Percentiles rank a stretch among this genome's conserved stretches.
These are phyloP conservation scores for Atherix ibis DNA, from an alignment of 2,888 invertebrate species.

Conservation along the genomic window DNA sequence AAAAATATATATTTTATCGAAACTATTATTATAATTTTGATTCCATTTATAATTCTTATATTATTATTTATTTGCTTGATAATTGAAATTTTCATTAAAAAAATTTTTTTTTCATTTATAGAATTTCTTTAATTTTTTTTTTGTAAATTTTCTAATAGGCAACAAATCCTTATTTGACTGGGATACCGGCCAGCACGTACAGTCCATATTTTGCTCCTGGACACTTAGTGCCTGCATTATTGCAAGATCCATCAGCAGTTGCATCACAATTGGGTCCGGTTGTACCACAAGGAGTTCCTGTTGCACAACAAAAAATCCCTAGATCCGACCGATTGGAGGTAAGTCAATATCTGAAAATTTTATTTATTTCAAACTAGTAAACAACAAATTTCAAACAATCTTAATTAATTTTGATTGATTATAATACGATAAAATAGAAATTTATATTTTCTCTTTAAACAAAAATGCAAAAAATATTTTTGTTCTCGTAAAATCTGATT, in stretches of 20 bases:
- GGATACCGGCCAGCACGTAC: conserved; percentile 81
- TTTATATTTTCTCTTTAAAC: background rate
- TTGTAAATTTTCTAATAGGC: conserved; percentile 40
- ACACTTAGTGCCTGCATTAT: conserved; percentile 77
- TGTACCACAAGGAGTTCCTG: conserved; percentile 71
- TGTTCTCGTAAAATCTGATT: too few species aligned
- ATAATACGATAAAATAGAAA: background rate
- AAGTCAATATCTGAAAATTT: conserved; percentile 31
- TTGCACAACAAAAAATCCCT: conserved; percentile 86
- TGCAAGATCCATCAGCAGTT: conserved; percentile 68
- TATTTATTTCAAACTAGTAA: background rate
- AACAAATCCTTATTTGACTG: conserved; percentile 82
- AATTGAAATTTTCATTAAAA: conserved; percentile 1
- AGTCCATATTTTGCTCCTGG: conserved; percentile 80
- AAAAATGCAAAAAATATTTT: too few species aligned
- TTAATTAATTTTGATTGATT: background rate
- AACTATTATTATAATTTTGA: too few species aligned
- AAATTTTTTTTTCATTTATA: conserved; percentile 2
- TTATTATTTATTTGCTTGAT: too few species aligned
- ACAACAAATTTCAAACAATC: background rate
- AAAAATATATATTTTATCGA: too few species aligned
- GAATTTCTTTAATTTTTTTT: too few species aligned
- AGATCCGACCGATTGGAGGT: conserved; percentile 95
- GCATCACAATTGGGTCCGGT: conserved; percentile 66
- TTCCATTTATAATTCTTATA: too few species aligned